Evolutionary conservation across 2,797 vertebrate genomes (phyloP).

Genomic region (Gila robusta): DNA sequence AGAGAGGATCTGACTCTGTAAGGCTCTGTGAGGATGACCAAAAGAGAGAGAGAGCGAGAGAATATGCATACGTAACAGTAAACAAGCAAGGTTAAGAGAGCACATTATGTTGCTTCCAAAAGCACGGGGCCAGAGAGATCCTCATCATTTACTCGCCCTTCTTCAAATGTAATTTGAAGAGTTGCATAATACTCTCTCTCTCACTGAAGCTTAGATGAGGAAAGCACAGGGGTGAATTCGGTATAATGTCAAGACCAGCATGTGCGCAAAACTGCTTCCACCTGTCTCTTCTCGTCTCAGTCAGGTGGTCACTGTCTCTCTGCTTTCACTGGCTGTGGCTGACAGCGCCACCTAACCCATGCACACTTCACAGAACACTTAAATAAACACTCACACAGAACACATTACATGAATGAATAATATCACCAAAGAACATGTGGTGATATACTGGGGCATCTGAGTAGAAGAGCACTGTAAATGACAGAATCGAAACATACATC

Average conservation of each 20-base stretch:
- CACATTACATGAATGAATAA: constrained; percentile 1
- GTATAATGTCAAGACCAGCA: constrained; percentile 23
- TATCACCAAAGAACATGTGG: neutral
- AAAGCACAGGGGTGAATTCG: constrained; percentile 4
- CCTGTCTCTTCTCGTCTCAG: constrained; percentile 54
- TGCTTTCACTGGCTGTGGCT: constrained; percentile 26
- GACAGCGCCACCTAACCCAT: neutral
- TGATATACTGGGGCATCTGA: neutral
- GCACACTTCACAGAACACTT: constrained; percentile 28
- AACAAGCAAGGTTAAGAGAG: constrained; percentile 2
- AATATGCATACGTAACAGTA: neutral
- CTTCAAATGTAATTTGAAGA: neutral
- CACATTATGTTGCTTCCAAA: neutral
- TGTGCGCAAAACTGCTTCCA: constrained; percentile 36
- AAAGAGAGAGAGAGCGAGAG: constrained; percentile 17
- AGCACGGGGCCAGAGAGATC: neutral
- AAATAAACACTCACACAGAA: constrained; percentile 9
- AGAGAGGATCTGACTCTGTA: neutral
- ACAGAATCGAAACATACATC: neutral
- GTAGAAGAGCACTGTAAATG: neutral
- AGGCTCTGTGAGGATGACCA: neutral
- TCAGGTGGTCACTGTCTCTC: constrained; percentile 17
- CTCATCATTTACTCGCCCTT: neutral
- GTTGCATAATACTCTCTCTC: neutral
- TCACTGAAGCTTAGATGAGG: neutral